Evolutionary conservation across 2,888 invertebrate genomes (phyloP), one percentile per base, ranked within the genome.

Genomic region (Plebejus melissa): DNA sequence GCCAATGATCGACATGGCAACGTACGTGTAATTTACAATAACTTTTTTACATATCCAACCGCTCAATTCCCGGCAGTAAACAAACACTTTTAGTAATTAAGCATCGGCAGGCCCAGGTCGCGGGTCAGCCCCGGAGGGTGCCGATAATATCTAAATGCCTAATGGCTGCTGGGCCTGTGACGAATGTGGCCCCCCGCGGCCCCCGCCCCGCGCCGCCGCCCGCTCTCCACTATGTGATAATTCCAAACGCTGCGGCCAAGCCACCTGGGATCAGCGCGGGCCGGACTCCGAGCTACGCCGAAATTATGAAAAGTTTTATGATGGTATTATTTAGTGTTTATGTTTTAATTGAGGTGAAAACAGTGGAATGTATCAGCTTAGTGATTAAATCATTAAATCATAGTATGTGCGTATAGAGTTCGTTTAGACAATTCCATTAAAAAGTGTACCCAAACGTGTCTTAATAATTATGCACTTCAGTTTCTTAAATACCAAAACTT

Each of bases 71-170:
- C 79, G 54, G 76, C 58, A 77, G 88, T 85, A 85, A 87, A 88
- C 85, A 87, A 85, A 90, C 90, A 91, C 91, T 90, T 91, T 90
- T 87, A 90, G 91, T 92, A 93, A 93, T 93, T 92, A 91, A 91
- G 88, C 90, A 90, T 88, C 87, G 88, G 86, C 87, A 88, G 86
- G 85, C 88, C 84, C 88, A 89, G 90, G 91, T 90, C 90, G 90
- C 88, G 91, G 89, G 89, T 87, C 87, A 89, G 88, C 90, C 92
- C 90, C 87, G 82, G 88, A 85, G 91, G 87, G 88, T 83, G 86
- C 87, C 89, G 93, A 93, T 93, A 92, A 93, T 93, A 94, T 93
- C 94, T 94, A 94, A 94, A 94, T 93, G 92, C 94, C 94, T 94
- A 93, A 93, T 93, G 94, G 94, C 93, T 94, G 93, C 91, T 93